Evolutionary conservation across 2,888 invertebrate genomes (phyloP).

Genomic region (Lepidonotus clava): DNA sequence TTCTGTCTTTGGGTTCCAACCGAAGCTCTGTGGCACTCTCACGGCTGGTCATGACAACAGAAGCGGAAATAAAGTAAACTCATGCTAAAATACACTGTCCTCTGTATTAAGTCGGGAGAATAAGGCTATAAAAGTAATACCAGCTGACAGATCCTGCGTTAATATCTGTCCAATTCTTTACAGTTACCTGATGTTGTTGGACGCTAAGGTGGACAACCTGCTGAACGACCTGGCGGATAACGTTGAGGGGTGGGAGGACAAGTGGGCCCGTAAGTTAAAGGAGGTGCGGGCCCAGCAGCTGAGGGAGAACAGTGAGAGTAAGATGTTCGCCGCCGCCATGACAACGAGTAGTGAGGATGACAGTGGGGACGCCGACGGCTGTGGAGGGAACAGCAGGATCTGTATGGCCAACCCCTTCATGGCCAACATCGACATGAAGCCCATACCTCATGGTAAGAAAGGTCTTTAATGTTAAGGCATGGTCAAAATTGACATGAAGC

Average conservation of each 20-base stretch:
- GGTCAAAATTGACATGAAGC: too few species aligned
- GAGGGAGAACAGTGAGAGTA: not conserved
- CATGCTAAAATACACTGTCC: too few species aligned
- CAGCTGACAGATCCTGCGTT: too few species aligned
- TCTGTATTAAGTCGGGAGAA: too few species aligned
- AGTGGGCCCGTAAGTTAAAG: slow-evolving; percentile 38
- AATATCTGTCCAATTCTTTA: not conserved
- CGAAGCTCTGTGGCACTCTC: too few species aligned
- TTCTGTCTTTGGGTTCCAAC: too few species aligned
- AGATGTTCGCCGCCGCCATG: not conserved
- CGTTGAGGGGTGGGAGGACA: slow-evolving; percentile 28
- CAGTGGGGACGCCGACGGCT: not conserved
- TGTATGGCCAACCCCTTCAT: slow-evolving; percentile 40
- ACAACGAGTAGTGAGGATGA: not conserved
- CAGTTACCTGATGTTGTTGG: slow-evolving; percentile 28
- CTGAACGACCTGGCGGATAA: slow-evolving; percentile 39
- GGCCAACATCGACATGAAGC: slow-evolving; percentile 42
- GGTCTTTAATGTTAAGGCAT: too few species aligned
- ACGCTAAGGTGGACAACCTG: slow-evolving; percentile 50
- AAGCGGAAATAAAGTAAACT: too few species aligned
- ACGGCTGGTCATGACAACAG: too few species aligned
- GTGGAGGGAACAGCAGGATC: not conserved
- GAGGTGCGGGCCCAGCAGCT: not conserved
- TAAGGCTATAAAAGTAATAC: too few species aligned
- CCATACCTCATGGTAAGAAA: slow-evolving; percentile 37